phyloP scores from a whole-genome alignment of 2,113 vertebrate genomes.

The Callocephalon fimbriatum region DNA sequence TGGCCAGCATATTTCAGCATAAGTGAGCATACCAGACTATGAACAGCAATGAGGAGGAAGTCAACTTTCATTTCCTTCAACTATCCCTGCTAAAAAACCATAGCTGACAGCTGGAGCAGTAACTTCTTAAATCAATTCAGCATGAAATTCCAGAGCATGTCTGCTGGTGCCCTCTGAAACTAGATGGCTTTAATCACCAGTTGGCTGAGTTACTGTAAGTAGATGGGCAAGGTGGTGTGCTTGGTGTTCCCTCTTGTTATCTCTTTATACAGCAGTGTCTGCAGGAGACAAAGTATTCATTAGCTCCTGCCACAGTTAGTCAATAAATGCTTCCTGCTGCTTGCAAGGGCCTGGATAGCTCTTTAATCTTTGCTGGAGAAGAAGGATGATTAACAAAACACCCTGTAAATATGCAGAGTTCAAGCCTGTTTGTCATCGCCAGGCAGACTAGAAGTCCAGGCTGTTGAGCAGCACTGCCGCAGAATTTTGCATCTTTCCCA shows the following conservation, averaged over 20 bases:
- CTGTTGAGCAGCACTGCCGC: not conserved
- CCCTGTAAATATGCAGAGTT: not conserved
- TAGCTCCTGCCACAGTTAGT: not conserved
- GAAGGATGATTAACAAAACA: not conserved
- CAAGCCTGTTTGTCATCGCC: not conserved
- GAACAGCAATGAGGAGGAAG: not conserved
- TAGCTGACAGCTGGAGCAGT: conserved; percentile 1
- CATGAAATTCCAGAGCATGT: conserved; percentile 31
- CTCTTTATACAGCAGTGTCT: not conserved
- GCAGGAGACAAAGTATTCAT: conserved; percentile 10
- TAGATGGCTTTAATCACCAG: not conserved
- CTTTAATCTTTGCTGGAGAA: conserved; percentile 23
- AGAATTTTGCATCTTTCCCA: not conserved
- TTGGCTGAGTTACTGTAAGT: not conserved
- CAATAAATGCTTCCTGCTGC: not conserved
- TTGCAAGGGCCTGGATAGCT: not conserved
- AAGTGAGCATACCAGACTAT: not conserved
- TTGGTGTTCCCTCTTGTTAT: not conserved
- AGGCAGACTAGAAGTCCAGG: not conserved
- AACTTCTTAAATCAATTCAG: conserved; percentile 34
- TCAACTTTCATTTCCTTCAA: not conserved
- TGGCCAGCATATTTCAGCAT: not conserved
- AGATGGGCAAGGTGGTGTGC: not conserved
- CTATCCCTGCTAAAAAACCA: not conserved
- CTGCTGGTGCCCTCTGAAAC: not conserved